Conservation (phyloP, 1,140 invertebrate genomes). For the Arion vulgaris region DNA sequence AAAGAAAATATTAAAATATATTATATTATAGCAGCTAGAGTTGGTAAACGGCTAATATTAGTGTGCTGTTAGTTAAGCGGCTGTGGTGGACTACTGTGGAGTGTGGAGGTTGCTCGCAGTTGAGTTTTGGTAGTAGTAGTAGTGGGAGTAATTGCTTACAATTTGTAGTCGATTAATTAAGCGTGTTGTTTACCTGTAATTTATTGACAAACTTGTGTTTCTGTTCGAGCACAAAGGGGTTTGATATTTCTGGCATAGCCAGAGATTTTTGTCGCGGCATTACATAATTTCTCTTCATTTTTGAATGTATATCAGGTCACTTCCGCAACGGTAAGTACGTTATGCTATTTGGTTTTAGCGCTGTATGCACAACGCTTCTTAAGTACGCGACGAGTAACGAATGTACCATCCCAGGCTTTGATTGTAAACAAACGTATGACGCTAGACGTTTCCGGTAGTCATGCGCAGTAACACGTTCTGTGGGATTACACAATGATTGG, state of each 20-base stretch:
- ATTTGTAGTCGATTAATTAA: no score
- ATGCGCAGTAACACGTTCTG: slow-evolving; percentile 45
- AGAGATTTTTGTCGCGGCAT: neutral
- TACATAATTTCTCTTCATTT: neutral
- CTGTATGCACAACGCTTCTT: no score
- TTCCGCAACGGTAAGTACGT: no score
- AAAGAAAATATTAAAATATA: neutral
- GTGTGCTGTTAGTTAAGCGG: neutral
- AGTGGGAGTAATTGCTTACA: neutral
- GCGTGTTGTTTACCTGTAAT: slow-evolving; percentile 48
- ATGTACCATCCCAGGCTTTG: no score
- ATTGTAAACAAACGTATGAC: no score
- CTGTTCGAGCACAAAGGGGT: slow-evolving; percentile 63
- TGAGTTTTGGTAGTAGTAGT: neutral
- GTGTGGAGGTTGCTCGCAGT: no score
- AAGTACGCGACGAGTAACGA: no score
- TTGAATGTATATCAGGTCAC: neutral
- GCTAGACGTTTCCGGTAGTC: no score
- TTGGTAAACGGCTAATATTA: neutral
- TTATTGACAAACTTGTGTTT: slow-evolving; percentile 52
- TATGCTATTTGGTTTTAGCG: no score
- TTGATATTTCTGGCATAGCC: slow-evolving; percentile 55
- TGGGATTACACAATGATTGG: slow-evolving; percentile 46
- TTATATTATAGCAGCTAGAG: neutral
- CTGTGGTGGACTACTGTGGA: neutral